A percentile compares a stretch with the other conserved stretches of the same genome.
These are phyloP conservation scores for Microtus californicus DNA, from an alignment of 2,797 vertebrate genomes.

Conservation along the genomic window DNA sequence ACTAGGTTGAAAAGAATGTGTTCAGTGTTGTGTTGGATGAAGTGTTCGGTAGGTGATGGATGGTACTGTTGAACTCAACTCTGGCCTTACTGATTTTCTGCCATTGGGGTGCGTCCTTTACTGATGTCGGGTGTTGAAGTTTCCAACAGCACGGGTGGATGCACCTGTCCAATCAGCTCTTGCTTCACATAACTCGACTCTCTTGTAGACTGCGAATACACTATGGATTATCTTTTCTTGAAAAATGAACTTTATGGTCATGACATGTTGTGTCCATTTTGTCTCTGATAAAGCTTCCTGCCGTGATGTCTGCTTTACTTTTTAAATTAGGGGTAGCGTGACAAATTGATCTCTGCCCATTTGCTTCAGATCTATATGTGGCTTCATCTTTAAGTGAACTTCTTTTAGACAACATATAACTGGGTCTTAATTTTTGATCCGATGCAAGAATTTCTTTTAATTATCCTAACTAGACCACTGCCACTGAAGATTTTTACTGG, in stretches of 20 bases:
- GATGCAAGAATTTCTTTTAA: background rate
- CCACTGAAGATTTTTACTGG: background rate
- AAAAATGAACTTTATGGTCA: background rate
- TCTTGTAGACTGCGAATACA: background rate
- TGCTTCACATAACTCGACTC: background rate
- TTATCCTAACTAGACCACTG: background rate
- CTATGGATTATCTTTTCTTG: background rate
- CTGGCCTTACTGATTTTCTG: conserved; percentile 38
- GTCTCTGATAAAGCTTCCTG: background rate
- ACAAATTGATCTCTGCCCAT: background rate
- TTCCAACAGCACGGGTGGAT: background rate
- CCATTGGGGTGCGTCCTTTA: background rate
- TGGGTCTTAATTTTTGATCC: background rate
- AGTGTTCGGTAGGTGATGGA: background rate
- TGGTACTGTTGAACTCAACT: background rate
- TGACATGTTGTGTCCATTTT: background rate
- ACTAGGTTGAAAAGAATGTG: background rate
- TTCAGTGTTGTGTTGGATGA: background rate
- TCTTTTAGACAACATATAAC: background rate
- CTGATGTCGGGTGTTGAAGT: background rate
- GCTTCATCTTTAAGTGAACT: background rate
- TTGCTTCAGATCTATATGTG: background rate
- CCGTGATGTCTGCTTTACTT: background rate
- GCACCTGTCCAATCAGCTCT: background rate
- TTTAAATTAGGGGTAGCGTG: background rate